phyloP scores from a whole-genome alignment of 2,797 vertebrate genomes.

The Sebastiscus albofasciatus region DNA sequence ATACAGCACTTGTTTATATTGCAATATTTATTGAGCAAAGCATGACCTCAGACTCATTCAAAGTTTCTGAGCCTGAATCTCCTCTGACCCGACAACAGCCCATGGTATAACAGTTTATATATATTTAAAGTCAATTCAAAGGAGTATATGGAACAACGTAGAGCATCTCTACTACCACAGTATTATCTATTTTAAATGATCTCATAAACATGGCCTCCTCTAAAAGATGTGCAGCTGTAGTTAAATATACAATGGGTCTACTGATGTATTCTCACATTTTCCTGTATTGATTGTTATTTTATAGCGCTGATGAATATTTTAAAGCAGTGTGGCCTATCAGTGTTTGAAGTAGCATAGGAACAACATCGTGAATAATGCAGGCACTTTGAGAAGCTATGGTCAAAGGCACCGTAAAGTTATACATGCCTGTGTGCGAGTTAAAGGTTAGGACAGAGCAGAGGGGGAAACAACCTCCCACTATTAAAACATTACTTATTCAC shows the following conservation, averaged over 20 bases:
- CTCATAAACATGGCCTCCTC: background rate
- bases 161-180: too few species aligned
- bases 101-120: too few species aligned
- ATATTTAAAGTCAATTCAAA: too few species aligned
- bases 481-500: constrained; percentile 28
- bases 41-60: too few species aligned
- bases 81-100: too few species aligned
- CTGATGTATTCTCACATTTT: background rate
- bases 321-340: constrained; percentile 2
- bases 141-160: too few species aligned
- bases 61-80: too few species aligned
- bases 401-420: too few species aligned
- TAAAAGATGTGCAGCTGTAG: background rate
- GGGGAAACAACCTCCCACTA: background rate
- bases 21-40: too few species aligned
- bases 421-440: background rate
- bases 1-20: too few species aligned
- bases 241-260: background rate
- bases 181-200: background rate
- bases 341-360: constrained; percentile 26
- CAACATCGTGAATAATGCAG: constrained; percentile 51
- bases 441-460: too few species aligned
- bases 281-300: constrained; percentile 20
- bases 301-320: constrained; percentile 58
- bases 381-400: constrained; percentile 12